phyloP scores from a whole-genome alignment of 2,113 vertebrate species.

The Microcebus ravelobensis region DNA sequence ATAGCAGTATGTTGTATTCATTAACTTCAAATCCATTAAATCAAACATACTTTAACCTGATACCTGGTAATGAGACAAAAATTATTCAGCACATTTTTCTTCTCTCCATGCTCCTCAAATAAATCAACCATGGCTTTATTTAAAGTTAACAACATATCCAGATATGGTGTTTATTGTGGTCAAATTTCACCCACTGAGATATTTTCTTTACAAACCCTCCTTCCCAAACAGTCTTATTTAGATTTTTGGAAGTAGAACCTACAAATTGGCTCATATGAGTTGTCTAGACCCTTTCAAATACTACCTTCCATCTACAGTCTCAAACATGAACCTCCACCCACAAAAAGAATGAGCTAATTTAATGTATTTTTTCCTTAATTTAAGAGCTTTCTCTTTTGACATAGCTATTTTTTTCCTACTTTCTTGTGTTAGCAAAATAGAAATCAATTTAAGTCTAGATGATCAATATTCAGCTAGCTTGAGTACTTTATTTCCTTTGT shows the following conservation, averaged over 20 bases:
- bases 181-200: neutral
- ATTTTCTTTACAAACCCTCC: neutral
- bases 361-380: conserved; percentile 36
- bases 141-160: neutral
- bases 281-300: neutral
- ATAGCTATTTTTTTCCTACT: neutral
- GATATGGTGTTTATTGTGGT: neutral
- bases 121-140: neutral
- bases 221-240: neutral
- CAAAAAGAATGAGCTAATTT: neutral
- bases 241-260: conserved; percentile 4
- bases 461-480: conserved; percentile 16
- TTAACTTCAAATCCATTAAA: conserved; percentile 42
- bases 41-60: conserved; percentile 40
- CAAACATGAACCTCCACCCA: neutral
- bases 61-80: neutral
- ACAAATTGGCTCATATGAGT: neutral
- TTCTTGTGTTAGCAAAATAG: conserved; percentile 28
- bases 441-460: conserved; percentile 54
- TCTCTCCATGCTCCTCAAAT: neutral
- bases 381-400: conserved; percentile 20
- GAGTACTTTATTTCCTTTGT: conserved; percentile 27
- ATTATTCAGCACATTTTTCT: neutral
- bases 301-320: conserved; percentile 11
- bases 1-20: conserved; percentile 7